A percentile compares a stretch with the other conserved stretches of the same genome.
Conservation (phyloP, 2,113 vertebrate species). For the Marmota flaviventris region DNA sequence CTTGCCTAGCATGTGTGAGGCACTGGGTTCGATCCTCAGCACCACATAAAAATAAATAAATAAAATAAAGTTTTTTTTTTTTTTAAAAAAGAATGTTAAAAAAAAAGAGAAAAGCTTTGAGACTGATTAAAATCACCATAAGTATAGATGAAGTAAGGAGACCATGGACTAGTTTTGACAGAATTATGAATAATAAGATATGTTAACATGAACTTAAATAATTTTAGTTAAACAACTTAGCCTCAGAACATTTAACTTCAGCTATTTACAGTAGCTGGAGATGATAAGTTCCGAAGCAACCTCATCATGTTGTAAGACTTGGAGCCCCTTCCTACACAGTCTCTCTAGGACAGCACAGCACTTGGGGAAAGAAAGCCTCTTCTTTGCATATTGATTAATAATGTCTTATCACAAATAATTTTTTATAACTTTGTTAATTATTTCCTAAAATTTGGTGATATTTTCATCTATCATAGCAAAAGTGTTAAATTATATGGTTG, state of each 20-base stretch:
- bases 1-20: too few species aligned
- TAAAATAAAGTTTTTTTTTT: too few species aligned
- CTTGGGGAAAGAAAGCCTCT: neutral
- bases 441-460: neutral
- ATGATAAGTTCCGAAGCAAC: neutral
- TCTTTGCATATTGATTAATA: neutral
- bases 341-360: neutral
- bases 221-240: neutral
- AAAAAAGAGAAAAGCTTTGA: too few species aligned
- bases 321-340: neutral
- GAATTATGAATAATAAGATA: neutral
- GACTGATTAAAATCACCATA: neutral
- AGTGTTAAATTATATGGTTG: neutral
- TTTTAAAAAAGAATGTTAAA: too few species aligned
- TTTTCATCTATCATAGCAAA: neutral
- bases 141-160: neutral
- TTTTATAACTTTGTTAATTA: neutral
- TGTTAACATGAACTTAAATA: neutral
- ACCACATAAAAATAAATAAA: too few species aligned
- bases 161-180: neutral
- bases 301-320: neutral
- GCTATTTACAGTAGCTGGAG: neutral
- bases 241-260: neutral
- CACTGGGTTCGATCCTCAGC: too few species aligned
- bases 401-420: neutral